Evolutionary conservation across 2,113 vertebrate genomes (phyloP).

Genomic region (Greenwoodochromis staneri): DNA sequence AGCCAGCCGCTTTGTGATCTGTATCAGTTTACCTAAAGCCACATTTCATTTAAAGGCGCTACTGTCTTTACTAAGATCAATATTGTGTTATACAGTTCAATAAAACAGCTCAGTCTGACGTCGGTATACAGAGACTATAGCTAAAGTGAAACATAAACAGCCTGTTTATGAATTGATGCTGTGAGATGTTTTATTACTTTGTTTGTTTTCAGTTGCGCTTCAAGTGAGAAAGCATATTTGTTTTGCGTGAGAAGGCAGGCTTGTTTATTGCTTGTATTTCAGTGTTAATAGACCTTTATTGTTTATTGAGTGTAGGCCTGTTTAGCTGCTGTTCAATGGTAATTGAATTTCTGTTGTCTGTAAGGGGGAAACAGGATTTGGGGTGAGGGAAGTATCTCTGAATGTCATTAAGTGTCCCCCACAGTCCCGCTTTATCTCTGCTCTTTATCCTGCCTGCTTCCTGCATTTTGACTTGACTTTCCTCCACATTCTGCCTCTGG

Average conservation of each 20-base stretch:
- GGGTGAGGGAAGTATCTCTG: conserved; percentile 35
- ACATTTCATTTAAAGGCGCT: conserved; percentile 20
- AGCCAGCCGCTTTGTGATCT: not conserved
- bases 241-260: conserved; percentile 17
- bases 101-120: not conserved
- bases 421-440: not conserved
- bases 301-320: conserved; percentile 57
- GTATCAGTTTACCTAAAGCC: not conserved
- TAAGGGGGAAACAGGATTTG: conserved; percentile 20
- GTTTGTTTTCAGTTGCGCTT: conserved; percentile 1
- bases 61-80: conserved; percentile 23
- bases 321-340: conserved; percentile 45
- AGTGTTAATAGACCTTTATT: conserved; percentile 59
- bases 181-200: not conserved
- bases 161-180: conserved; percentile 34
- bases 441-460: conserved; percentile 7
- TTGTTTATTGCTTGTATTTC: conserved; percentile 56
- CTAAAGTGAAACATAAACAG: not conserved
- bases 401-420: conserved; percentile 34
- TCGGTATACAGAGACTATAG: not conserved
- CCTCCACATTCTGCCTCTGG: not conserved
- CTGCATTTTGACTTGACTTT: conserved; percentile 3
- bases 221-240: conserved; percentile 35
- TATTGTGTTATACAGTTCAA: conserved; percentile 14
- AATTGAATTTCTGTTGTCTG: conserved; percentile 50